Base-by-base conservation (phyloP, 2,797 vertebrate genomes). In the Schizothorax lantsangensis region DNA sequence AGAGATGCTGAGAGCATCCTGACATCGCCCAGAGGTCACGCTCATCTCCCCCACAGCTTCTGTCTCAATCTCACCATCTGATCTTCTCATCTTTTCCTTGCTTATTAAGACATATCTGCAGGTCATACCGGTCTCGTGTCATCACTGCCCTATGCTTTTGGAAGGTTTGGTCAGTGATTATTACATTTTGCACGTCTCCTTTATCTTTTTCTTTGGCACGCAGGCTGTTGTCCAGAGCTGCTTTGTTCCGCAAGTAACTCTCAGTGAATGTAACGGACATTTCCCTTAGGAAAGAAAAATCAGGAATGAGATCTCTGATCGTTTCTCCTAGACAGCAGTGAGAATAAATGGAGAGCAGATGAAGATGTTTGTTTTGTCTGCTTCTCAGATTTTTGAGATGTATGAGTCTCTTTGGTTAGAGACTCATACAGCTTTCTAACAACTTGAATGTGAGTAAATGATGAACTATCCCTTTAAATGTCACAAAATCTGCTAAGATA, bases 181-280 rank as follows among this genome's bases (percentile, higher is more conserved):
- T 85, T 79, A 59, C 64, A 79, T 85, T 84, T 26, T 83, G 17
- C 68, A 47, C n/a, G 0, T 83, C n/a, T 83, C 15, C 14, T 26
- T 64, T 45, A 64, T 62, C 23, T 12, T 15, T 72, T 83, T 84
- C 30, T 66, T n/a, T 40, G 33, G 21, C 5, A 40, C 30, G 33
- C 10, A 43, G 36, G 71, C 21, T 38, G 52, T 57, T 59, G 33
- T 40, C 52, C 5, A 10, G 17, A 78, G 38, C 33, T 72, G 14
- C 54, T 59, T 38, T 83, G 38, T 59, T 72, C 52, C 6, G 0
- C 26, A 52, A 5, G 52, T 79, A 38, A n/a, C 36, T 71, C 43
- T 36, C 10, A 26, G 6, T 49, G 36, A 52, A 33, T 84, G 68
- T 38, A 77, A 40, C 30, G 23, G 72, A 62, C 7, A 6, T n/a